Base-by-base conservation (phyloP, 2,888 invertebrate species). In the Andrena praecox region DNA sequence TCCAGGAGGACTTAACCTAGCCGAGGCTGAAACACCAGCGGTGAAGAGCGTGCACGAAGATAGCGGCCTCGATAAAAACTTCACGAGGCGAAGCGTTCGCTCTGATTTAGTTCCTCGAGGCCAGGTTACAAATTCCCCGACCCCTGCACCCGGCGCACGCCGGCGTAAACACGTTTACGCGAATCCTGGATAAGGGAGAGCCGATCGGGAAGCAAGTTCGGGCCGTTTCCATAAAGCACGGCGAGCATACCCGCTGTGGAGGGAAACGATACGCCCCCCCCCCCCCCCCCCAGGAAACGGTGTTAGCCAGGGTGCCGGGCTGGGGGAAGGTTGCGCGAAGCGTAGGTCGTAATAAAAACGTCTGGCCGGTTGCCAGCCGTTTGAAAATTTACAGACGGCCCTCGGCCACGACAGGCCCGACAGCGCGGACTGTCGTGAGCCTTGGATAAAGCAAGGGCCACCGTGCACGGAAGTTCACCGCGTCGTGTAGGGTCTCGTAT, bases 331-430 rank as follows among this genome's bases (percentile, higher is more conserved):
- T 84, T 80, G 54, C 74, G 85, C 62, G 78, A 62, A 73, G 64
- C 80, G 83, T 75, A 56, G 80, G 69, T 75, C 78, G 76, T 82
- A 80, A 82, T 87, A 89, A 86, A 88, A 90, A 88, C 84, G 88
- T 87, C 87, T 90, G 90, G 90, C 89, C 24, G 33, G 29, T 20
- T 84, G 89, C 90, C 90, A 90, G 84, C 75, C 84, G 86, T 88
- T 89, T 73, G 89, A 84, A 86, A 87, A 88, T 88, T 85, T 87
- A 87, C 86, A 20, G 48, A 29, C 68, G 12, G 33, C 52, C 74
- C 73, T 42, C 64, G 52, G 8, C 60, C 73, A 66, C 73, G 78
- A 81, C 78, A 73, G 60, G 64, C 24, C 66, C 60, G 70, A 77
- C 72, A 70, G 64, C 77, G 82, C 31, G 68, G 70, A 80, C 60